Percentiles rank a stretch among this genome's conserved stretches.
phyloP scores from a whole-genome alignment of 35 echinoderm and acorn worm genomes.

The Ophiothrix spiculata region DNA sequence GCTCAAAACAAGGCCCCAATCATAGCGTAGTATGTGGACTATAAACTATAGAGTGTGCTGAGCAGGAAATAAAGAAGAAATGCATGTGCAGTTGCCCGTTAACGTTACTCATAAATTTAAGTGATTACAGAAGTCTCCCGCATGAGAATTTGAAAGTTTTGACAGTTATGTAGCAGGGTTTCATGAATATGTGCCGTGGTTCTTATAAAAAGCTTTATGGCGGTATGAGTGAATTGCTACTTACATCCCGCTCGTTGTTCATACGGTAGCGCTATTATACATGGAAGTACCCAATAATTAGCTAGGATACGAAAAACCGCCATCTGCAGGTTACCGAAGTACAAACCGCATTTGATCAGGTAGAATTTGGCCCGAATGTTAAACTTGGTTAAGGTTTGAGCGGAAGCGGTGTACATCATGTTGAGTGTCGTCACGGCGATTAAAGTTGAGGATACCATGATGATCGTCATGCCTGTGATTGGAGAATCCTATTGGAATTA shows the following conservation, averaged over 20 bases:
- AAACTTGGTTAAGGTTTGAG: background rate
- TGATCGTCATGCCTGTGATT: background rate
- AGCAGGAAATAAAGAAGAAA: too few relatives aligned
- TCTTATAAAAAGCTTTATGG: too few relatives aligned
- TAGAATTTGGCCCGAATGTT: background rate
- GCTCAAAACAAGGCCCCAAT: too few relatives aligned
- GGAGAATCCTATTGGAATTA: background rate
- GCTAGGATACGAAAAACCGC: background rate
- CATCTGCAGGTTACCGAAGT: constrained; percentile 4
- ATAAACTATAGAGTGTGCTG: too few relatives aligned
- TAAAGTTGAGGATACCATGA: constrained; percentile 7
- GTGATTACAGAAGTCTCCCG: too few relatives aligned
- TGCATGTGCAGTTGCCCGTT: too few relatives aligned
- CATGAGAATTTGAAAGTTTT: too few relatives aligned
- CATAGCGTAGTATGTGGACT: too few relatives aligned
- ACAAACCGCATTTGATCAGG: background rate
- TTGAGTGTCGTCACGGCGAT: constrained; percentile 24
- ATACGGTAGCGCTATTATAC: background rate
- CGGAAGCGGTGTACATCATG: background rate
- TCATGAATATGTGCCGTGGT: too few relatives aligned
- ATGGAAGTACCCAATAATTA: background rate
- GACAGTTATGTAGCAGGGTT: too few relatives aligned
- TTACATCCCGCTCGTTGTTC: background rate
- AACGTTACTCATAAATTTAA: too few relatives aligned
- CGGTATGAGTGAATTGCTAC: background rate